Evolutionary conservation across 2,888 invertebrate species (phyloP), one percentile per base, ranked within the genome.

Genomic region (Trachelus iudaicus): DNA sequence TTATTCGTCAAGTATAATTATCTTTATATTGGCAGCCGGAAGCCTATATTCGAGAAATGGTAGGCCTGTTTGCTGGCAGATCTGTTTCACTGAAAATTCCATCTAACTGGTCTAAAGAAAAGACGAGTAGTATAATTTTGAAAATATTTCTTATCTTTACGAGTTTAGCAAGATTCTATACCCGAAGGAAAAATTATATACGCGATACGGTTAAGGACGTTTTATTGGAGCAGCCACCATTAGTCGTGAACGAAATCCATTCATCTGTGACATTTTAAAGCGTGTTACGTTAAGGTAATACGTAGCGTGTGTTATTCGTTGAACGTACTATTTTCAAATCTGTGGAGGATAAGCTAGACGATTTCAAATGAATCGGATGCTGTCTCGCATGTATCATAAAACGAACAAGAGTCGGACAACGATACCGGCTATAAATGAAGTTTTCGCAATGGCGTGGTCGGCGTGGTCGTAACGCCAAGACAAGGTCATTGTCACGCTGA

Each of bases 401-500:
- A 9, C 23, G 15, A 23, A 9, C 23, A 23, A 56, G 56, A 56
- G 23, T 56, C 23, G 6, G 33, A 71, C 0, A 71, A 71, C 71
- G 71, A 71, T 31, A 71, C 31, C 33, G 6, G 71, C 11, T 71
- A 31, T 33, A 31, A 69, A 69, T 69, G 11, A 33, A 71, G 13
- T 33, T 31, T 71, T 71, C 71, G 71, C 71, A 33, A 33, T 71
- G 31, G 31, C 71, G 23, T 33, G 31, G 31, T 11, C 31, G 31
- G 13, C 35, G 74, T n/a, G 69, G 13, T 30, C 31, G 33, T 71
- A 13, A 30, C 76, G 77, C 75, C 56, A 73, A 76, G 34, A 75
- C 79, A 85, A 83, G 85, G 85, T 84, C 86, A 85, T 83, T 86
- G 83, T 82, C 84, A 80, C 81, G 82, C 77, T 69, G 77, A 73